Conservation (phyloP, 2,797 vertebrate species). For the Tarsius wallacei region DNA sequence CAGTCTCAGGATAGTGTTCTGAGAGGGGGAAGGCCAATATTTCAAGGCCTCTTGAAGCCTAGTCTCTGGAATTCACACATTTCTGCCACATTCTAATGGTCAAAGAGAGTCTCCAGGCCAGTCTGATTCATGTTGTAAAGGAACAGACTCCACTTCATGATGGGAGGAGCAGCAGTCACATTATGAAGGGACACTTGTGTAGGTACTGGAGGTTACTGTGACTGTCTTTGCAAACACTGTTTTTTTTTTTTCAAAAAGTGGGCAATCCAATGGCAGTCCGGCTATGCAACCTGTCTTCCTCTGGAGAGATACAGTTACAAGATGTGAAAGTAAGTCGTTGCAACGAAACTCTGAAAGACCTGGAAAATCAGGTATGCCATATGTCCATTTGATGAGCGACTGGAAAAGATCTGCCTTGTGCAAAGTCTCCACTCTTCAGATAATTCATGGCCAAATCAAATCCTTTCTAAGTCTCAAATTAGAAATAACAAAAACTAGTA, state of each 20-base stretch:
- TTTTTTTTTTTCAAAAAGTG: conserved; percentile 70
- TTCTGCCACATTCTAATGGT: neutral
- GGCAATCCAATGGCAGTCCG: conserved; percentile 75
- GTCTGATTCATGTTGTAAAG: neutral
- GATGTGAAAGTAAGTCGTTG: conserved; percentile 48
- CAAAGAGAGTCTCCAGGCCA: neutral
- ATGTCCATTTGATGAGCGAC: neutral
- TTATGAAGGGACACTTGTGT: neutral
- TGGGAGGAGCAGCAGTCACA: neutral
- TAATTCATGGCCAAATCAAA: neutral
- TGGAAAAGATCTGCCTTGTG: neutral
- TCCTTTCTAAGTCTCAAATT: neutral
- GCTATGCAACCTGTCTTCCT: conserved; percentile 58
- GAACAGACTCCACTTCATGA: neutral
- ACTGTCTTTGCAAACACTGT: neutral
- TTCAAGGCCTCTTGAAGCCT: neutral
- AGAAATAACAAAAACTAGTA: conserved; percentile 49
- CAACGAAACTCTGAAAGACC: conserved; percentile 74
- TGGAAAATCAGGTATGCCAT: conserved; percentile 81
- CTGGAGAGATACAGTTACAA: conserved; percentile 57
- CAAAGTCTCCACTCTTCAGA: neutral
- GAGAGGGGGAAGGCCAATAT: neutral
- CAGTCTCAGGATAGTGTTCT: neutral
- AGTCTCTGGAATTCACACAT: neutral
- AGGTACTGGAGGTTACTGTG: neutral